Base-by-base conservation (phyloP, 2,888 invertebrate genomes). In the Petrophora chlorosata region DNA sequence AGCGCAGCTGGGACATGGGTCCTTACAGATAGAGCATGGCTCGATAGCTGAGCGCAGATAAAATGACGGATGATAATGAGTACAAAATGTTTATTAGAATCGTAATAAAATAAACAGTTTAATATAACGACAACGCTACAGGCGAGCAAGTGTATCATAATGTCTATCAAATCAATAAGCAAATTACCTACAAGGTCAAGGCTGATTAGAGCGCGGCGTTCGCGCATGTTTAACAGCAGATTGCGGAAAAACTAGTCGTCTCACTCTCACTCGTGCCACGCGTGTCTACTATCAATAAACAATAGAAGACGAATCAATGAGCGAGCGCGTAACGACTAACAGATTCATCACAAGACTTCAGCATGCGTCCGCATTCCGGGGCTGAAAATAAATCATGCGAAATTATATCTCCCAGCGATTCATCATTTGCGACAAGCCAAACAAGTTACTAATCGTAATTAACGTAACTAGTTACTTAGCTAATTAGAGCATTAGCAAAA, bases 131-230 rank as follows among this genome's bases (percentile, higher is more conserved):
- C 29, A 35, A 4, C 16, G 17, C 25, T 17, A 5, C 26, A 41
- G 17, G 33, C 14, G 39, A 39, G 16, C 16, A 26, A 39, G 22
- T 23, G 39, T 33, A 9, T 33, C 28, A 46, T 39, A 46, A 28
- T 32, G 14, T 39, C 28, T 39, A 26, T 57, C 60, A 63, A 50
- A 73, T 70, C n/a, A n/a, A n/a, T n/a, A n/a, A 70, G 73, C 77
- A 68, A 76, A 80, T 78, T 70, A 70, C 71, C 61, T 75, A 71
- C 84, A 86, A 86, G 85, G 85, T 84, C 85, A 86, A 83, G 85
- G 82, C 67, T 78, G 74, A 81, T 79, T 76, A 73, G 72, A 73
- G 56, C 68, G 66, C 65, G 58, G 69, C 72, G 77, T 65, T 61
- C 36, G 73, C 71, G 69, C 71, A 65, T 53, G 41, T 56, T 59